phyloP scores from a whole-genome alignment of 2,113 vertebrate genomes.

The Melanerpes formicivorus region DNA sequence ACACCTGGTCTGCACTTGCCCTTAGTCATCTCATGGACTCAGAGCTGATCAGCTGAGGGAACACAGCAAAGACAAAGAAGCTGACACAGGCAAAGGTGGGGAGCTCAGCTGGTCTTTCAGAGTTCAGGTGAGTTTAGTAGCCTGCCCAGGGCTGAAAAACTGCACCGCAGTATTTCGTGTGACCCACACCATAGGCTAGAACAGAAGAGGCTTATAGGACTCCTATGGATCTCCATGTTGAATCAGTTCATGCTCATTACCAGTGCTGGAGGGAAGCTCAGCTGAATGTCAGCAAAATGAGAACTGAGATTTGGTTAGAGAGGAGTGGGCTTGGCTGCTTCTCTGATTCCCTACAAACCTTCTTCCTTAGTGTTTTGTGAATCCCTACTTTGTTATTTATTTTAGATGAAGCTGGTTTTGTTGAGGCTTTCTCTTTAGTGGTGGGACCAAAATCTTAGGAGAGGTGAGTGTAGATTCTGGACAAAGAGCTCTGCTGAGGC shows the following conservation, averaged over 20 bases:
- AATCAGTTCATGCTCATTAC: not conserved
- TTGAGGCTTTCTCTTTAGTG: not conserved
- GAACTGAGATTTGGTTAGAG: not conserved
- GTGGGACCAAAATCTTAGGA: not conserved
- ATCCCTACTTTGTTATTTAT: not conserved
- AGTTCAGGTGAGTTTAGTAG: not conserved
- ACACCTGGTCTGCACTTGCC: fast-evolving
- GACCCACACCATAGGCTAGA: not conserved
- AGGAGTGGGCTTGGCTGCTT: not conserved
- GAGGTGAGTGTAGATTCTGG: not conserved
- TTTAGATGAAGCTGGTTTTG: not conserved
- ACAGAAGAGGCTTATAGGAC: not conserved
- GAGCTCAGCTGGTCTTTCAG: not conserved
- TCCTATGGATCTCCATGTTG: not conserved
- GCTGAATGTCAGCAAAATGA: not conserved
- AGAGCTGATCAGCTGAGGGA: not conserved
- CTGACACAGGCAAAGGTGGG: not conserved
- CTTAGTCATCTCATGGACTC: not conserved
- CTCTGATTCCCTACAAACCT: not conserved
- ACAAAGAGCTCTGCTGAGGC: not conserved
- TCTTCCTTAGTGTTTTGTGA: not conserved
- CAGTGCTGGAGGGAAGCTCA: not conserved
- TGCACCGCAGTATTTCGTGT: not conserved
- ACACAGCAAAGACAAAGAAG: not conserved
- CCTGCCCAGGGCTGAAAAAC: not conserved